phyloP scores from a whole-genome alignment of 1,140 invertebrate genomes.

The Tyrophagus putrescentiae region DNA sequence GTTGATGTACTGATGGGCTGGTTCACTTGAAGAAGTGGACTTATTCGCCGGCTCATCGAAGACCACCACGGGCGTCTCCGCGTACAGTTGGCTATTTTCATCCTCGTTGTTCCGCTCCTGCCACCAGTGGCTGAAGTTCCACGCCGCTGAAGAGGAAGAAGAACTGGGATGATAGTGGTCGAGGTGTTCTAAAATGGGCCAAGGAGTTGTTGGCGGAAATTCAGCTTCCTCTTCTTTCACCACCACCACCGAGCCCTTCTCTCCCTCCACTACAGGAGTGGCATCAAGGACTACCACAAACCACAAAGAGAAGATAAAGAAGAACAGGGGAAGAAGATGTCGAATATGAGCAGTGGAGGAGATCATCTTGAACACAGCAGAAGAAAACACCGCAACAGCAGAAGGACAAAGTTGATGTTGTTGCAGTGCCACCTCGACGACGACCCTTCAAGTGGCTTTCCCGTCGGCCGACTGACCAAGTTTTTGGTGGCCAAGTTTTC shows the following conservation, averaged over 20 bases:
- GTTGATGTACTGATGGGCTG: slow-evolving; percentile 5
- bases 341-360: not conserved
- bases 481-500: too few species aligned
- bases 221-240: too few species aligned
- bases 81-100: slow-evolving; percentile 6
- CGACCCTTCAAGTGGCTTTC: too few species aligned
- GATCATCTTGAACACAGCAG: not conserved
- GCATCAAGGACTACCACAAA: not conserved
- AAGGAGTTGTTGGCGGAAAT: too few species aligned
- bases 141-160: not conserved
- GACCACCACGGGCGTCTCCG: not conserved
- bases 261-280: not conserved
- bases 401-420: too few species aligned
- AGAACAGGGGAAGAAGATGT: not conserved
- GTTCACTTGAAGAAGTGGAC: too few species aligned
- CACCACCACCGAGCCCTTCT: not conserved
- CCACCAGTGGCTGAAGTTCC: slow-evolving; percentile 19
- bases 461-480: too few species aligned
- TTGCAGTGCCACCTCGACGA: too few species aligned
- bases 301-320: not conserved
- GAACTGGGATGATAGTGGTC: not conserved
- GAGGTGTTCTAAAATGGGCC: not conserved
- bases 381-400: too few species aligned
- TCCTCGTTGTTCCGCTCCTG: not conserved
- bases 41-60: slow-evolving; percentile 18